Evolutionary conservation across 2,797 vertebrate genomes (phyloP).

Genomic region (Crocidura indochinensis): DNA sequence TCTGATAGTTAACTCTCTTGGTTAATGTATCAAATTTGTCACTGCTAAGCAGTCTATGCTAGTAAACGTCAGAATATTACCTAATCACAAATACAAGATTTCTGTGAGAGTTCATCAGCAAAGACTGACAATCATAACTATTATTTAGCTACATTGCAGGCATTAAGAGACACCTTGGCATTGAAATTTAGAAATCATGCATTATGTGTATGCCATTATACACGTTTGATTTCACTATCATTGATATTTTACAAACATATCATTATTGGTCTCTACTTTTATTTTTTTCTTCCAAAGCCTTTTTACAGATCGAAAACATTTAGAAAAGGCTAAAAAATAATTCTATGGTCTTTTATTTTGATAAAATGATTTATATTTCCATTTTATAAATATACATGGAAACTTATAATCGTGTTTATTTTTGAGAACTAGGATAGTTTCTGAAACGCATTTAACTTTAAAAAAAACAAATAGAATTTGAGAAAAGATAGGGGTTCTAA

Average conservation of each 20-base stretch:
- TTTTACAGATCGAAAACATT: too few species aligned
- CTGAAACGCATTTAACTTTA: constrained; percentile 16
- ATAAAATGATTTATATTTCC: constrained; percentile 46
- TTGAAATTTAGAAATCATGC: constrained; percentile 42
- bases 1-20: constrained; percentile 67
- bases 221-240: constrained; percentile 46
- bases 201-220: too few species aligned
- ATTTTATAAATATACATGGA: constrained; percentile 62
- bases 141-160: constrained; percentile 63
- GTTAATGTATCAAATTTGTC: constrained; percentile 69
- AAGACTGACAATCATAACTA: neutral
- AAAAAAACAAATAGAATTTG: too few species aligned
- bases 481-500: too few species aligned
- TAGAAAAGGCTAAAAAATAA: constrained; percentile 11
- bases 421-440: neutral
- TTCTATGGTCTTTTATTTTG: constrained; percentile 58
- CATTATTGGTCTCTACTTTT: neutral
- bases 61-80: constrained; percentile 76
- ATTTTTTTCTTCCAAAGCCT: neutral
- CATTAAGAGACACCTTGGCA: constrained; percentile 68
- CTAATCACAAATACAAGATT: constrained; percentile 25
- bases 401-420: constrained; percentile 40
- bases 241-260: constrained; percentile 58
- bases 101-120: too few species aligned
- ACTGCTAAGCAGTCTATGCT: constrained; percentile 66